Percentiles rank a stretch among this genome's conserved stretches.
Evolutionary conservation across 2,113 vertebrate species (phyloP).

Genomic region (Eulacestoma nigropectus): DNA sequence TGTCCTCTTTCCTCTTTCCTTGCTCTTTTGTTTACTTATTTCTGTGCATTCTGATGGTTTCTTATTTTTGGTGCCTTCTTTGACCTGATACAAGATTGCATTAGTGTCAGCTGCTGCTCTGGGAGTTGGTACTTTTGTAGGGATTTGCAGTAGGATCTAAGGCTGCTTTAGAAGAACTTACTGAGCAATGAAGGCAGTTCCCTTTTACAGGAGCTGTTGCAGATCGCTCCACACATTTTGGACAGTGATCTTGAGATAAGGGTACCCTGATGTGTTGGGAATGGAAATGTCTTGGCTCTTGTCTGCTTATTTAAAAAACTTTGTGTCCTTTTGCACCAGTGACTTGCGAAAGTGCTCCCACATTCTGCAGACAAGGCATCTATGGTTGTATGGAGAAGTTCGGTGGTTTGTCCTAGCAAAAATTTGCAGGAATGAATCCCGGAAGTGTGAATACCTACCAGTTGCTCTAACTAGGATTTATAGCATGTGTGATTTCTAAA

Average conservation of each 20-base stretch:
- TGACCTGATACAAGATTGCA: neutral
- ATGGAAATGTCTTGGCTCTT: neutral
- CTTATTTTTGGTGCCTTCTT: neutral
- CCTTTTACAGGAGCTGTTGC: neutral
- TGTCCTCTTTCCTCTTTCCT: neutral
- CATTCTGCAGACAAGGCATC: neutral
- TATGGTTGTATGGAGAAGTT: neutral
- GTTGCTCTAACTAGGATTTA: neutral
- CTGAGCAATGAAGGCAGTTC: neutral
- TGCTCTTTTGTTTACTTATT: neutral
- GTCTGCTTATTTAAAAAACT: neutral
- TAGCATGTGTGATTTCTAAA: neutral
- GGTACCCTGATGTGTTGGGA: neutral
- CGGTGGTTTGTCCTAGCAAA: neutral
- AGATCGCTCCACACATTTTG: fast-evolving
- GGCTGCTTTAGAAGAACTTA: neutral
- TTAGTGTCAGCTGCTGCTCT: neutral
- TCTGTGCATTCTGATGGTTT: neutral
- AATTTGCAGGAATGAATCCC: neutral
- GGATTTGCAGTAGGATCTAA: neutral
- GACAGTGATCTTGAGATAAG: neutral
- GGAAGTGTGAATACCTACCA: neutral
- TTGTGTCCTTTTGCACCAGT: neutral
- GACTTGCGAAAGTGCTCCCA: neutral
- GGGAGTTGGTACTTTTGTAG: neutral